Base-by-base conservation (phyloP, 2,888 invertebrate genomes). In the Adineta ricciae region DNA sequence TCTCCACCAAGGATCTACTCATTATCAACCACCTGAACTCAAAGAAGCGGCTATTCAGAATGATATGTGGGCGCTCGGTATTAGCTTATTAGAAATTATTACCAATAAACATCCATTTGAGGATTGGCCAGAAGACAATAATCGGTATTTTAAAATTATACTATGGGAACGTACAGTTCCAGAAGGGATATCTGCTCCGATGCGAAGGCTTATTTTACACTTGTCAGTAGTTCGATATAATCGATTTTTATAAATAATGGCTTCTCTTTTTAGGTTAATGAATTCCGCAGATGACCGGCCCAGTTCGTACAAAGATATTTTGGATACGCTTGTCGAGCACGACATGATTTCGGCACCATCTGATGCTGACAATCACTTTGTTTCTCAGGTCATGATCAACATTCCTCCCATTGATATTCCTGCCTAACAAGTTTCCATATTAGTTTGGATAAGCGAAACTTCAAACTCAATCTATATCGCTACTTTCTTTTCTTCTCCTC, bases 1-100 rank as follows among this genome's bases (percentile, higher is more conserved):
- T n/a, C 0, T 7, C 0, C 0, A 14, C 32, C 2, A 0, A 0
- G 32, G 64, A 27, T 27, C 64, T 32, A 14, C 0, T 1, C 8
- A 14, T 1, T 64, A 64, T 64, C 27, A 14, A 32, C 32, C 64
- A 64, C n/a, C 64, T 0, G 16, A n/a, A 2, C n/a, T 16, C 3
- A 11, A 52, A 52, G 3, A 1, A 21, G 19, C 27, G 4, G 9
- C 64, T 4, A 64, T 64, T 64, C 64, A 64, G 11, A 3, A 1
- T 64, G 64, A 64, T 64, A 64, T 64, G 64, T 64, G 64, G 64
- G 64, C 64, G 0, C 5, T 64, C 2, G 64, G 64, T 14, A n/a
- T 64, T 32, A 64, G 24, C 14, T 64, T 64, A 14, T 11, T 32
- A 4, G 64, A 64, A 64, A n/a, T 64, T n/a, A 14, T 32, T n/a